Base-by-base conservation (phyloP, 2,888 invertebrate species). In the Sesia apiformis region DNA sequence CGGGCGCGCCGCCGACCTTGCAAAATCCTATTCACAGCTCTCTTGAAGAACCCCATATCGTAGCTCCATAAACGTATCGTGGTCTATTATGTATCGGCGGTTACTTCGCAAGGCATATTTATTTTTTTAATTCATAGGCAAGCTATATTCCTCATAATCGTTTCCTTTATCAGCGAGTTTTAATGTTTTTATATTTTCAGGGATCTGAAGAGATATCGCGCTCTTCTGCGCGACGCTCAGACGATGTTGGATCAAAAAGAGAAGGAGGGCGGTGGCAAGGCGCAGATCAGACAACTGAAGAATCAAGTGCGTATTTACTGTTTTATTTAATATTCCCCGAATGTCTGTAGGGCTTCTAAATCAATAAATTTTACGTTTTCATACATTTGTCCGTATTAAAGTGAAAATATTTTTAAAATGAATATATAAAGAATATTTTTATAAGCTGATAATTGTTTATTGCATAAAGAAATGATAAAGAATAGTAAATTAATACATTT, bases 181-280 rank as follows among this genome's bases (percentile, higher is more conserved):
- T 23, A 23, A 23, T 23, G 23, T 23, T 23, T 23, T 23, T 23
- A 23, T 23, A 23, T 23, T 66, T 64, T 0, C 66, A 89, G 96
- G 62, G 98, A 98, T 71, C 81, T 98, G 67, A 95, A 96, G 75
- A 92, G 96, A 73, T 97, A 97, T 60, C 95, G 96, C 72, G 98
- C 97, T 0, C 81, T 98, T 55, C 90, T 98, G 0, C 93, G 96
- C 63, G 98, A 98, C 78, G 97, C 98, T 1, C 98, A 98, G 72
- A 93, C 95, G 0, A 96, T 97, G 91, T 86, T 98, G 55, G 96
- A 98, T 67, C 93, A 97, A 60, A 93, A 95, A 40, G 96, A 96
- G 75, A 94, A 95, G 41, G 96, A 97, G 62, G 94, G 95, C 7
- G 95, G 96, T 0, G 95, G 94, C 63, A 96, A 96, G 71, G 91